Conservation (phyloP, 2,797 vertebrate species). For the Chelonia mydas region DNA sequence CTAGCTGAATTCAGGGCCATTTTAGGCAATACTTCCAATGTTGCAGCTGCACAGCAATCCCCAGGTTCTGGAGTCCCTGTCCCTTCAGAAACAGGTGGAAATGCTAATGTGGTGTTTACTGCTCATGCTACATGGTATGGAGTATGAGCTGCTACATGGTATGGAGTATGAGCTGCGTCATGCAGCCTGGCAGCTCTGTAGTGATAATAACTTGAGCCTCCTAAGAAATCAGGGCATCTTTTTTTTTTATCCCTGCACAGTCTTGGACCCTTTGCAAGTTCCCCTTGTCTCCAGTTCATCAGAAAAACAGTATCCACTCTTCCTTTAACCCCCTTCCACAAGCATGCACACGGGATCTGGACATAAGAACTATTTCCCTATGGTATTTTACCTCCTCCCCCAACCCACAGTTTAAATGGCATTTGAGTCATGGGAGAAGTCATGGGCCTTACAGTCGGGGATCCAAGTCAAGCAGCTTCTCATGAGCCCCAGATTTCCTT, state of each 20-base stretch:
- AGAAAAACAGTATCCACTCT: not conserved
- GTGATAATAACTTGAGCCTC: constrained; percentile 47
- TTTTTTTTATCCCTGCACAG: not conserved
- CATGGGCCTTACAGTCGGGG: not conserved
- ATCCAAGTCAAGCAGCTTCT: constrained; percentile 20
- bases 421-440: not conserved
- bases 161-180: not conserved
- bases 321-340: constrained; percentile 26
- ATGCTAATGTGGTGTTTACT: not conserved
- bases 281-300: not conserved
- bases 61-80: not conserved
- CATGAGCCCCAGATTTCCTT: not conserved
- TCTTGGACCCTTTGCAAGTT: constrained; percentile 16
- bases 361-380: not conserved
- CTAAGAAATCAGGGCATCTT: constrained; percentile 10
- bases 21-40: not conserved
- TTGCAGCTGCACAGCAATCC: not conserved
- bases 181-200: constrained; percentile 34
- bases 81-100: not conserved
- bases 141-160: not conserved
- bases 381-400: not conserved
- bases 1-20: not conserved
- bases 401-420: not conserved
- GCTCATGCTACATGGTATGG: not conserved
- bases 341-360: not conserved